phyloP scores from a whole-genome alignment of 1,140 invertebrate genomes.

The Tetragnatha versicolor region DNA sequence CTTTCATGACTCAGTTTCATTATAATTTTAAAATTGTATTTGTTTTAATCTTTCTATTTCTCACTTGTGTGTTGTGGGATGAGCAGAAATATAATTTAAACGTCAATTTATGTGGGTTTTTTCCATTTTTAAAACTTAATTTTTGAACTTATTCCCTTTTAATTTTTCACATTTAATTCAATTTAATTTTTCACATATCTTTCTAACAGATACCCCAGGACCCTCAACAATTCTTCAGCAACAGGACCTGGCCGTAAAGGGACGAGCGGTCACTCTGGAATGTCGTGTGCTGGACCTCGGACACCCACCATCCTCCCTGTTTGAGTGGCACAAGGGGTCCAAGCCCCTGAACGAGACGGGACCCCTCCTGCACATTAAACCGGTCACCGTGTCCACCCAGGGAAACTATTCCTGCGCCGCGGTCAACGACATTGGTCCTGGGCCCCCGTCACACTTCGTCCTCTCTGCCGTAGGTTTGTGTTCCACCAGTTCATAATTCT shows the following conservation, averaged over 20 bases:
- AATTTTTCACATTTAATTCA: no score
- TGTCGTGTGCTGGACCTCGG: conserved; percentile 82
- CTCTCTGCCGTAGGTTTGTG: conserved; percentile 64
- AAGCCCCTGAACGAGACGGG: conserved; percentile 70
- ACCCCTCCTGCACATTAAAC: conserved; percentile 76
- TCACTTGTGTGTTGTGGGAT: no score
- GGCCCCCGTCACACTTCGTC: conserved; percentile 73
- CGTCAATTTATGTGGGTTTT: neutral
- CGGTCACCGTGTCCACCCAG: conserved; percentile 79
- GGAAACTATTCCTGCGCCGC: conserved; percentile 88
- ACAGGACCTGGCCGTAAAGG: conserved; percentile 68
- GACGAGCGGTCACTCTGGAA: conserved; percentile 77
- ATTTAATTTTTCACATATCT: no score
- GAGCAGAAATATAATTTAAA: no score
- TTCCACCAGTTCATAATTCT: neutral
- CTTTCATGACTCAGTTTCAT: no score
- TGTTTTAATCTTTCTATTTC: no score
- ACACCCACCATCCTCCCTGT: conserved; percentile 72
- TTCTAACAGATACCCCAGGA: conserved; percentile 74
- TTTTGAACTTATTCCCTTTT: no score
- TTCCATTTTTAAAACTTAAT: no score
- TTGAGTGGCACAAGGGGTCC: conserved; percentile 56
- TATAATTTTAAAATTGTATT: no score
- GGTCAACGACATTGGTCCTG: conserved; percentile 81
- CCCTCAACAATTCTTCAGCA: conserved; percentile 48